These are phyloP conservation scores for Zoroaster sp. DNA, from an alignment of 53 echinoderm and acorn worm genomes.

Conservation along the genomic window DNA sequence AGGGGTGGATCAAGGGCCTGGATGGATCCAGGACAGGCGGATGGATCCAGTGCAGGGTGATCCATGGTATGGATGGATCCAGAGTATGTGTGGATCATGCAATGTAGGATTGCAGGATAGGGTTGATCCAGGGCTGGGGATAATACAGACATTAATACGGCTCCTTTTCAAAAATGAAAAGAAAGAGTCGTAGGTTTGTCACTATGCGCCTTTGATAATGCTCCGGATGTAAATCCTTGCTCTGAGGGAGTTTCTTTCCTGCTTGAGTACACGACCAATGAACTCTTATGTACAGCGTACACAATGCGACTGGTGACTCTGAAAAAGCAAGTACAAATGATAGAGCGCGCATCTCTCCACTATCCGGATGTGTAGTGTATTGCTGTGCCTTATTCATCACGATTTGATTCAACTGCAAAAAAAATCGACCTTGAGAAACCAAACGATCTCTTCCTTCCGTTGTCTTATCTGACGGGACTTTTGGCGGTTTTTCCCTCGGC, in stretches of 20 bases:
- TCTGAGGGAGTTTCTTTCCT: no score
- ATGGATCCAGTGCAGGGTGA: no score
- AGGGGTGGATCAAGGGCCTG: neutral
- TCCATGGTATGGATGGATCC: no score
- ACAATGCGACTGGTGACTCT: neutral
- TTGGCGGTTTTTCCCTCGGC: neutral
- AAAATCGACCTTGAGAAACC: conserved; percentile 29
- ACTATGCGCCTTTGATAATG: no score
- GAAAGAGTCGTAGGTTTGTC: no score
- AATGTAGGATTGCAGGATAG: no score
- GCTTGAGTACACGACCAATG: neutral
- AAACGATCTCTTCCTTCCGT: conserved; percentile 27
- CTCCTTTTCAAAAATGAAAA: no score
- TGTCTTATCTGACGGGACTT: conserved; percentile 13
- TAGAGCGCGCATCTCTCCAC: neutral
- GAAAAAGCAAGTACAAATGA: neutral
- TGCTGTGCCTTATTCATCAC: neutral
- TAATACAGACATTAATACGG: no score
- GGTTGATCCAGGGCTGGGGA: no score
- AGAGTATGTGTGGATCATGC: no score
- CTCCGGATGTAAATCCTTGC: no score
- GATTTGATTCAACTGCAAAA: neutral
- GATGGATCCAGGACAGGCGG: neutral
- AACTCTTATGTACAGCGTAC: neutral
- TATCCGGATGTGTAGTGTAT: neutral